Base-by-base conservation (phyloP, 2,888 invertebrate species). In the Heliconius erato region DNA sequence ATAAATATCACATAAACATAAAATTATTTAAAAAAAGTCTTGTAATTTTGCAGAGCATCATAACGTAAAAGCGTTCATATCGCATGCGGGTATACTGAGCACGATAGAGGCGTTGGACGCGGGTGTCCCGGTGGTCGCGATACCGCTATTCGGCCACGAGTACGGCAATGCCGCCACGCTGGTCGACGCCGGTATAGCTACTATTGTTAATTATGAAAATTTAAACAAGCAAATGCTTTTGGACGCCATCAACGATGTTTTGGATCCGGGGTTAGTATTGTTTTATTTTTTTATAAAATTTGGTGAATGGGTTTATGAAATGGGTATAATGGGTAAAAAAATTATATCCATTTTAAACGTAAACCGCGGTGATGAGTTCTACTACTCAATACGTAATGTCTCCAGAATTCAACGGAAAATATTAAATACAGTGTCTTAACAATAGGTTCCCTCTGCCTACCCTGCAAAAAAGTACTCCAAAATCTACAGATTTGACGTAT, bases 111-210 rank as follows among this genome's bases (percentile, higher is more conserved):
- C 97, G 0, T 93, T 97, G 9, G 97, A 97, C 86, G 97, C 97
- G 79, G 97, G 97, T 19, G 96, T 97, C 65, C 97, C 97, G 11
- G 93, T 97, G 76, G 91, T 98, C 11, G 96, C 97, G 7, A 96
- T 98, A 59, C 98, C 98, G 9, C 95, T 97, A 77, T 97, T 97
- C 87, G 97, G 97, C 2, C 97, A 97, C 89, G 97, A 98, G 88
- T 97, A 96, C 84, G 96, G 97, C 0, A 98, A 98, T 89, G 97
- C 97, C 0, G 96, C 96, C 71, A 96, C 96, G 0, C 90, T 97
- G 5, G 96, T 96, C 87, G 97, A 97, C 77, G 96, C 96, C 14
- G 97, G 97, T 11, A 92, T 97, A 7, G 97, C 97, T 1, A 92
- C 96, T 1, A 93, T 97, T 11, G 92, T 97, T 2, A 89, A 96